phyloP scores from a whole-genome alignment of 2,113 vertebrate species.

The Microtus pennsylvanicus region DNA sequence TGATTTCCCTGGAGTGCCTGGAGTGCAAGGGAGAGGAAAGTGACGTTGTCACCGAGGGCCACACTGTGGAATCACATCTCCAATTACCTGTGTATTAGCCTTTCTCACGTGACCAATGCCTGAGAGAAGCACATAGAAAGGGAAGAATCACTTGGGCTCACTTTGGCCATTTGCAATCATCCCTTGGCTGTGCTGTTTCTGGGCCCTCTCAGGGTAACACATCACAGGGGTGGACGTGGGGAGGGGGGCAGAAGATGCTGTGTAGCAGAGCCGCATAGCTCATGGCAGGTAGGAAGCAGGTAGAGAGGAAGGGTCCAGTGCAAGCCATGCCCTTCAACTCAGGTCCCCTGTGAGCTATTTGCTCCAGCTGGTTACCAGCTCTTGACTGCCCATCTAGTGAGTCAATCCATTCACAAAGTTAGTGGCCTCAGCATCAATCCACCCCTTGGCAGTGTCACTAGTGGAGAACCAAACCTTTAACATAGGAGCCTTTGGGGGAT shows the following conservation, averaged over 20 bases:
- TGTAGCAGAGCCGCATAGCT: background rate
- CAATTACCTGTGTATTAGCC: background rate
- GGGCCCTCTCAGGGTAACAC: background rate
- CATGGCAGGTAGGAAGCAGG: background rate
- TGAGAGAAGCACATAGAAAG: too few species aligned
- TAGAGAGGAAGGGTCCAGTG: background rate
- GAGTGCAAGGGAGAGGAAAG: background rate
- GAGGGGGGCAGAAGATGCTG: background rate
- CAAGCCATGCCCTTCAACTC: background rate
- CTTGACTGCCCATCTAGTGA: background rate
- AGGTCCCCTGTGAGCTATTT: background rate
- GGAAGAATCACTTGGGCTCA: background rate
- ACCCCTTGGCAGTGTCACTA: background rate
- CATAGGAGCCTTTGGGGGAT: background rate
- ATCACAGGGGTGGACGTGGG: background rate
- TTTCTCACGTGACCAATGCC: background rate
- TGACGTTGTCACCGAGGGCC: background rate
- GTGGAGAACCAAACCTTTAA: background rate
- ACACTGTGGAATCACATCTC: rapidly evolving
- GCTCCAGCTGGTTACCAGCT: background rate
- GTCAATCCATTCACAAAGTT: background rate
- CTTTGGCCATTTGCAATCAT: background rate
- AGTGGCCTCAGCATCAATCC: background rate
- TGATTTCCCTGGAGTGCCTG: background rate
- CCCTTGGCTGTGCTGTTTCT: background rate